Conservation (phyloP, 2,113 vertebrate genomes). For the Lathamus discolor region DNA sequence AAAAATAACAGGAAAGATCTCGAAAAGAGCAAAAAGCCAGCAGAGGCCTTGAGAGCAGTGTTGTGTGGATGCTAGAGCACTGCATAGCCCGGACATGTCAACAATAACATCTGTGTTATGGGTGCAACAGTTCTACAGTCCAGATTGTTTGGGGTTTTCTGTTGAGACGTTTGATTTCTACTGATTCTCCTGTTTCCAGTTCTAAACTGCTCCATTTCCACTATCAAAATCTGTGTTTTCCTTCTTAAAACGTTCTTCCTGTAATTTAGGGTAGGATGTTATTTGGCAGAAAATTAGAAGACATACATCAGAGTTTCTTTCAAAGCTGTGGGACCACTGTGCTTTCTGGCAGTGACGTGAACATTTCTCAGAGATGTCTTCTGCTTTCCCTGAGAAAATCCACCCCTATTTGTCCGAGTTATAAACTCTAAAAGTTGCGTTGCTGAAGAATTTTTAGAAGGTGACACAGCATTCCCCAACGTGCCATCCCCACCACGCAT, state of each 20-base stretch:
- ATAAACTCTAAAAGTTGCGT: slow-evolving; percentile 43
- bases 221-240: slow-evolving; percentile 26
- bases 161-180: neutral
- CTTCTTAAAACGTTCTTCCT: slow-evolving; percentile 20
- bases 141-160: neutral
- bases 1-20: neutral
- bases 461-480: slow-evolving; percentile 50
- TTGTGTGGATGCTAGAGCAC: neutral
- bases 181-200: neutral
- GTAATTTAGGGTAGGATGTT: slow-evolving; percentile 29
- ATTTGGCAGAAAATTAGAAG: slow-evolving; percentile 46
- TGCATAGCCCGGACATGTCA: accelerated
- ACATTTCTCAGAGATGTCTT: slow-evolving; percentile 37
- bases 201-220: slow-evolving; percentile 9
- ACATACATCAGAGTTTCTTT: slow-evolving; percentile 11
- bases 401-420: slow-evolving; percentile 56
- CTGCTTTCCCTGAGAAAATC: slow-evolving; percentile 55
- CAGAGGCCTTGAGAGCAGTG: neutral
- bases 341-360: slow-evolving; percentile 49
- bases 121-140: neutral
- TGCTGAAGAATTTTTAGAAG: slow-evolving; percentile 67
- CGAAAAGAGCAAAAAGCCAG: neutral
- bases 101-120: neutral
- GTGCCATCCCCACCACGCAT: slow-evolving; percentile 33
- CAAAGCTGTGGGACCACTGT: slow-evolving; percentile 40